Evolutionary conservation across 2,888 invertebrate species (phyloP).

Genomic region (Phanerotoma sp.): DNA sequence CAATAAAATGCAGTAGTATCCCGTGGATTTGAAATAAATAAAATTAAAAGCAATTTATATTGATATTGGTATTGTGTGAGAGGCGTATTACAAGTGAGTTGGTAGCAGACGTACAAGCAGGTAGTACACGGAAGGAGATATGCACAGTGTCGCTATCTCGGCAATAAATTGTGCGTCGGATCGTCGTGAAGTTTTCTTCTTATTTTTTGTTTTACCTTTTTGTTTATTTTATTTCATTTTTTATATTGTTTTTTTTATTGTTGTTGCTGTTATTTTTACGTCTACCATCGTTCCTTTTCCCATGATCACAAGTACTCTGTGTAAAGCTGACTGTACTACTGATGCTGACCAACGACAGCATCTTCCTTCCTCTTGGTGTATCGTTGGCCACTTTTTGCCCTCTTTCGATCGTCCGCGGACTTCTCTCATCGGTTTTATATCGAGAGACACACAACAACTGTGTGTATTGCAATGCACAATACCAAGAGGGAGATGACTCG

Average conservation of each 20-base stretch:
- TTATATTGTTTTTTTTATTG: background rate
- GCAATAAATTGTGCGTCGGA: conserved; percentile 47
- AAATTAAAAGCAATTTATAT: too few relatives aligned
- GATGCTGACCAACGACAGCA: conserved; percentile 5
- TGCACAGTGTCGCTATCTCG: conserved; percentile 42
- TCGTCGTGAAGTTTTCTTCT: conserved; percentile 18
- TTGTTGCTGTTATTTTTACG: background rate
- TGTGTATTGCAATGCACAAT: conserved; percentile 28
- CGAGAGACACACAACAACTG: conserved; percentile 25
- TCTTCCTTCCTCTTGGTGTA: conserved; percentile 6
- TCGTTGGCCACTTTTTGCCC: conserved; percentile 38
- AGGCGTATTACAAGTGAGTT: conserved; percentile 21
- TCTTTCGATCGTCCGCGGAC: conserved; percentile 31
- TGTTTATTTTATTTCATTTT: conserved; percentile 11
- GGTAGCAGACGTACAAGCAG: conserved; percentile 13
- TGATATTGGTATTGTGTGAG: conserved; percentile 1
- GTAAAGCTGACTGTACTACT: background rate
- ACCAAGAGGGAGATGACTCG: conserved; percentile 24
- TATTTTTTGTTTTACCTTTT: conserved; percentile 11
- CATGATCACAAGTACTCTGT: background rate
- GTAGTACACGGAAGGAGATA: conserved; percentile 45
- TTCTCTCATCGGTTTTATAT: conserved; percentile 22
- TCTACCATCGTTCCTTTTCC: background rate
- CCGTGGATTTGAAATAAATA: too few relatives aligned
- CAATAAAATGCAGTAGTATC: too few relatives aligned